Percentiles rank a stretch among this genome's conserved stretches.
Conservation (phyloP, 2,113 vertebrate species). For the Lathamus discolor region DNA sequence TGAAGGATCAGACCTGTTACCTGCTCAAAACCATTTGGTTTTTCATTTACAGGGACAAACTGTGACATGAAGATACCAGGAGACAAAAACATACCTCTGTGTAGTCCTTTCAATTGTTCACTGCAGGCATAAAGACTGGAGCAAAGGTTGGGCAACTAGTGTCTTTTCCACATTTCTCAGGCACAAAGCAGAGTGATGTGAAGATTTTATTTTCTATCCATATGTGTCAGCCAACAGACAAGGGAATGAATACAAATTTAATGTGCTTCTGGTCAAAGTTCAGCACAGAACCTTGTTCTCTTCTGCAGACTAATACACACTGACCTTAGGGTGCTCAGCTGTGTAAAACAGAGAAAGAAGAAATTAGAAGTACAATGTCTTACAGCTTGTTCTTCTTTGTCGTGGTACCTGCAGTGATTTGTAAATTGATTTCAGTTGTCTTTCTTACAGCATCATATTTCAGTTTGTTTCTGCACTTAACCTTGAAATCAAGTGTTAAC, state of each 20-base stretch:
- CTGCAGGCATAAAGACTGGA: neutral
- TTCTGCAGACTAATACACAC: neutral
- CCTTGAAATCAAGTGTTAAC: neutral
- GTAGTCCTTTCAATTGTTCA: neutral
- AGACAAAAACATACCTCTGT: neutral
- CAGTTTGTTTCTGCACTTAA: neutral
- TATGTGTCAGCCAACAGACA: neutral
- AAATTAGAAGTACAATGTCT: neutral
- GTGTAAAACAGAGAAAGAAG: neutral
- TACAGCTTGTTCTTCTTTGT: neutral
- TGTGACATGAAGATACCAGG: neutral
- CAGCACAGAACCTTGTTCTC: neutral
- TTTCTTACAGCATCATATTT: neutral
- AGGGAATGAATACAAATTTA: neutral
- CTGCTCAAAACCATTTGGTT: neutral
- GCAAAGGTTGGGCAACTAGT: neutral
- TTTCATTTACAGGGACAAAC: constrained; percentile 17
- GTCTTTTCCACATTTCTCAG: neutral
- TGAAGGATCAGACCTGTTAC: constrained; percentile 25
- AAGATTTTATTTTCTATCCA: neutral
- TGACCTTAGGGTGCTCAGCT: neutral
- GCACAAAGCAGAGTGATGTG: neutral
- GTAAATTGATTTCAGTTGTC: neutral
- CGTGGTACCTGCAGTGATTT: neutral
- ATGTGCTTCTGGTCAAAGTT: neutral